Evolutionary conservation across 2,888 invertebrate species (phyloP), one percentile per base, ranked within the genome.

Genomic region (Sesia bembeciformis): DNA sequence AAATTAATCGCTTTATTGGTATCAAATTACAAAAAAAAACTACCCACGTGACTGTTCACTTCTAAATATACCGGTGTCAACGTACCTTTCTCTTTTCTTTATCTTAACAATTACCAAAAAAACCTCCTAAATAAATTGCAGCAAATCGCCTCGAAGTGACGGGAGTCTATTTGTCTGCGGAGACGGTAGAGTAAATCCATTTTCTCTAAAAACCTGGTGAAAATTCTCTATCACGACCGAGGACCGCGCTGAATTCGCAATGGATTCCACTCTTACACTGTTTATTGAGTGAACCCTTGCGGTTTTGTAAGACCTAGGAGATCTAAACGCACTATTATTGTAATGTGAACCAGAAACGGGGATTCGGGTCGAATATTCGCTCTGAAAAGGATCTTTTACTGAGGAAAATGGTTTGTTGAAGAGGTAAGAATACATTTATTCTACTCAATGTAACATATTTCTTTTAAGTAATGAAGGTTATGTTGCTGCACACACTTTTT

Each of bases 241-340:
- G 50, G 38, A 68, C 76, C 68, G 77, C 61, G 55, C 62, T 72
- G 81, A 78, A 81, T 81, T 64, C 69, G 58, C 68, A 80, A 78
- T 71, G 58, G 39, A 50, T 38, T 50, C 50, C 23, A 39, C 5
- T 46, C 46, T 46, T 23, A 46, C 46, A 50, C 38, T 50, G 50
- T 50, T 50, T 50, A 50, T 50, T 39, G 39, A 38, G 39, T 8
- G 38, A 50, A 39, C 39, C 50, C 38, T 50, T 50, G 50, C 50
- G 50, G 50, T 50, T 50, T 50, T 50, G 8, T 50, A 50, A 50
- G 50, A 50, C 50, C 50, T 50, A 50, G 50, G 50, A 50, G 23
- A 50, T 50, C 39, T 50, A 50, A 38, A 39, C 38, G 5, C 5
- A 6, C 50, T 39, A 39, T 50, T 50, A 39, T 39, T 50, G 39